These are phyloP conservation scores for Oophaga sylvatica DNA, from an alignment of 2,797 vertebrate species.

Conservation along the genomic window DNA sequence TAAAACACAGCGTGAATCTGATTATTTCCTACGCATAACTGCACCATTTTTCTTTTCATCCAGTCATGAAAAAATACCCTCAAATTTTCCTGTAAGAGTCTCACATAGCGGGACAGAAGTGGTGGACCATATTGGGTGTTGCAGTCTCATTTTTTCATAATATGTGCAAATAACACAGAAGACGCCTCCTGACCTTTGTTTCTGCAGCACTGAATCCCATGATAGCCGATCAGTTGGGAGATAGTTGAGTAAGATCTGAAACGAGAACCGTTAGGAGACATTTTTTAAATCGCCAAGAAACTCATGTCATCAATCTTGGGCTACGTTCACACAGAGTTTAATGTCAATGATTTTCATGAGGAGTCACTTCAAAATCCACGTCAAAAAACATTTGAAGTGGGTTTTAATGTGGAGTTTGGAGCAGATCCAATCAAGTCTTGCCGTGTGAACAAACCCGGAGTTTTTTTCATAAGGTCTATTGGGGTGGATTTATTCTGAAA, in stretches of 20 bases:
- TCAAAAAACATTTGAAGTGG: too few species aligned
- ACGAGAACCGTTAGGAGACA: conserved; percentile 2
- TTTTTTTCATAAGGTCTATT: too few species aligned
- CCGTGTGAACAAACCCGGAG: too few species aligned
- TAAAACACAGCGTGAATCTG: too few species aligned
- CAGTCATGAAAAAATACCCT: too few species aligned
- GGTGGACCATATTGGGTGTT: background rate
- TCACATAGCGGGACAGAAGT: background rate
- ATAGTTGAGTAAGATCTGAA: conserved; percentile 94
- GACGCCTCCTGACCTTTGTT: conserved; percentile 83
- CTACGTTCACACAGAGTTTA: too few species aligned
- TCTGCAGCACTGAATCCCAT: conserved; percentile 90
- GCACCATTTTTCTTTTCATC: background rate
- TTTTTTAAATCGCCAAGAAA: background rate
- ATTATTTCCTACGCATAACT: background rate
- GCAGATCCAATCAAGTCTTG: too few species aligned
- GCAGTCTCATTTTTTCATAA: background rate
- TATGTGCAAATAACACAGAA: background rate
- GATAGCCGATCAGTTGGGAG: conserved; percentile 87
- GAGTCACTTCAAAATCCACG: too few species aligned
- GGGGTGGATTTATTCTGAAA: too few species aligned
- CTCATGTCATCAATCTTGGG: background rate
- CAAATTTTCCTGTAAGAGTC: background rate
- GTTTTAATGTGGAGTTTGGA: too few species aligned
- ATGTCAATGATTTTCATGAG: too few species aligned